Evolutionary conservation across 2,888 invertebrate species (phyloP), one percentile per base, ranked within the genome.

Genomic region (Cheilosia vulpina): DNA sequence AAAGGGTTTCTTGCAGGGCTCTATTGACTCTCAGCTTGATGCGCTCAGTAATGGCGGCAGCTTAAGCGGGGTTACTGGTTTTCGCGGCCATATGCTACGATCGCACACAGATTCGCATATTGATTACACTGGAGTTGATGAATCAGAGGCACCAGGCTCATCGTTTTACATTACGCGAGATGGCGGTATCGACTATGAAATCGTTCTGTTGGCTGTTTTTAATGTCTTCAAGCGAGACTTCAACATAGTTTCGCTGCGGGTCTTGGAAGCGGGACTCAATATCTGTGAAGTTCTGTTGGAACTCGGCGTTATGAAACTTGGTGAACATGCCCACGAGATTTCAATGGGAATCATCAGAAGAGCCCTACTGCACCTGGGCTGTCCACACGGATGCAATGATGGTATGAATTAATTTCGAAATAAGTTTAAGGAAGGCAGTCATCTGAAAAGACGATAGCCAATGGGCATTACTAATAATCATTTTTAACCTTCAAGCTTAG

Each of bases 21-120:
- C 97, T 2, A 93, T 97, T 89, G 97, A 97, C 89, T 97, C 97
- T 60, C 97, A 97, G 91, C 93, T 97, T 88, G 97, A 97, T 91
- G 92, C 90, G 5, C 80, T 92, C n/a, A 92, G 92, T 82, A 92
- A 91, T 87, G 88, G 88, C 38, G 90, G 90, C 4, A 90, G 89
- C 53, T 89, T 89, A 31, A 89, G 89, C 76, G 89, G 90, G 43
- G 89, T 89, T 63, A 87, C 88, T 7, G 88, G 90, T 63, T 92
- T 92, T 57, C 93, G 93, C 4, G 94, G 94, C 90, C 95, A 95
- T 89, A 93, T 97, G 78, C 95, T 96, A 0, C 94, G 98, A 63
- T 98, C 98, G 0, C 97, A 97, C 90, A 98, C 98, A 0, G 98
- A 98, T 90, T 97, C 98, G 0, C 97, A 98, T 90, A 98, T 98